These are phyloP conservation scores for Eupithecia subumbrata DNA, from an alignment of 2,888 invertebrate species.

Conservation along the genomic window DNA sequence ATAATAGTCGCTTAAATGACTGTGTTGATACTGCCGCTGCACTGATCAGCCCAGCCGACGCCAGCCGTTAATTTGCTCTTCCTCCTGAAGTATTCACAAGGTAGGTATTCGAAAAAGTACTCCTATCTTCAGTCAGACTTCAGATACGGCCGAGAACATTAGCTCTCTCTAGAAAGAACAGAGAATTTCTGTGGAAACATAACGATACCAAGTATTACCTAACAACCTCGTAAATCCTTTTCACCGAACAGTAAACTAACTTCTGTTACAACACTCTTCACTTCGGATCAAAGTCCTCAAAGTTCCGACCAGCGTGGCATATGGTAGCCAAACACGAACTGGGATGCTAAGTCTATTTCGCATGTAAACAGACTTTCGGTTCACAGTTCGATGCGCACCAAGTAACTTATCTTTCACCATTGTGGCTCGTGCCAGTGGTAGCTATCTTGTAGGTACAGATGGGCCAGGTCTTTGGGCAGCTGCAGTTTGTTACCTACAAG, in stretches of 20 bases:
- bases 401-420: slow-evolving; percentile 84
- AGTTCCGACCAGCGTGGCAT: neutral
- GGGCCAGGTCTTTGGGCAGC: slow-evolving; percentile 51
- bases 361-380: slow-evolving; percentile 84
- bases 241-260: neutral
- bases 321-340: slow-evolving; percentile 73
- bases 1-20: neutral
- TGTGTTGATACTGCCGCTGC: neutral
- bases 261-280: neutral
- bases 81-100: neutral
- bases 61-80: neutral
- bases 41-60: neutral
- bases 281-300: neutral
- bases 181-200: neutral
- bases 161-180: neutral
- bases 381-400: slow-evolving; percentile 83
- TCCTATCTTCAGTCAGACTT: neutral
- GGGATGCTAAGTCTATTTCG: slow-evolving; percentile 75
- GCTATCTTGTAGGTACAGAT: slow-evolving; percentile 55
- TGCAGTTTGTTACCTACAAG: slow-evolving; percentile 15
- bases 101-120: neutral
- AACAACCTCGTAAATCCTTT: neutral
- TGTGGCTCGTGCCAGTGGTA: slow-evolving; percentile 73
- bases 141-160: neutral
- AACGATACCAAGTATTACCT: neutral